Base-by-base conservation (phyloP, 1,140 invertebrate species). In the Ostrea denselamellosa region DNA sequence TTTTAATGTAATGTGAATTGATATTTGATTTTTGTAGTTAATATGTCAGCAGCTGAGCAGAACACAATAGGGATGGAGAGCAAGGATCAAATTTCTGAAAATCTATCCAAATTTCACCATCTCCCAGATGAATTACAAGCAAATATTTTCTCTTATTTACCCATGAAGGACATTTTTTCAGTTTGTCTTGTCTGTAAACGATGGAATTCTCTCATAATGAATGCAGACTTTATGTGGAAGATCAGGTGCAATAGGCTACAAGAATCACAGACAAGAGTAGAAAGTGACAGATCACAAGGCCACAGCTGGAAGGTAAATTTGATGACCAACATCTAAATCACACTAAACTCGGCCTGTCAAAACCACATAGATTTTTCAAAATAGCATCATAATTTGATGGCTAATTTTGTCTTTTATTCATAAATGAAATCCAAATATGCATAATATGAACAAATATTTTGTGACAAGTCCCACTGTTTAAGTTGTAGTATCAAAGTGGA, bases 241-340 rank as follows among this genome's bases (percentile, higher is more conserved):
- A 19, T 22, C 9, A 62, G 58, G 19, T 89, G 88, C 85, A 28
- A 34, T 77, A 51, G 52, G 28, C 54, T 89, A 25, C 28, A 52
- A 51, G 84, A 87, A 58, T 77, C 12, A 52, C 22, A 53, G 12
- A 54, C 51, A 22, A 25, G 56, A 2, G 14, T 89, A 14, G 8
- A n/a, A 53, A 52, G 54, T 25, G 88, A 89, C 83, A 85, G 68
- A 77, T 34, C 83, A 68, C 54, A 85, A 14, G 88, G 88, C 4
- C 77, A 65, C 52, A 84, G 81, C 19, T 89, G 88, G 88, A 86
- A 89, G 88, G 88, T 89, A 87, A 25, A 17, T 44, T 44, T 44
- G 34, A 44, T 44, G 34, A 44, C 34, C 34, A 44, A 1, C 5
- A 44, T 44, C 34, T 44, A 44, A 44, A 44, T 44, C 34, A 44